Evolutionary conservation across 1,140 invertebrate species (phyloP).

Genomic region (Leptestheria dahalacensis): DNA sequence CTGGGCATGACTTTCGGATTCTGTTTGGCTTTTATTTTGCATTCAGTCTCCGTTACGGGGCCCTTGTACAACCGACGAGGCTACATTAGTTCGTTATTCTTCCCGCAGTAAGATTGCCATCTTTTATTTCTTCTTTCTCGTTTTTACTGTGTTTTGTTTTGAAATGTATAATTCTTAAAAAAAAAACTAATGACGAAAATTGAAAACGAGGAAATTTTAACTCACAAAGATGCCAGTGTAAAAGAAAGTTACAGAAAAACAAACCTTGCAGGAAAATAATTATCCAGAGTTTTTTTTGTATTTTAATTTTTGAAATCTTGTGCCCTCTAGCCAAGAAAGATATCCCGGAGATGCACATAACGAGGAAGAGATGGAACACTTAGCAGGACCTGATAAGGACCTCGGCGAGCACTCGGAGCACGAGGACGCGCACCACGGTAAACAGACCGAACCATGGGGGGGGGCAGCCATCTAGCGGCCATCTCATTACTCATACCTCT

Average conservation of each 20-base stretch:
- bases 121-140: too few relatives aligned
- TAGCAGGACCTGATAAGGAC: slow-evolving; percentile 5
- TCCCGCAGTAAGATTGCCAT: neutral
- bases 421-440: slow-evolving; percentile 11
- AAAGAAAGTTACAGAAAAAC: too few relatives aligned
- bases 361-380: slow-evolving; percentile 9
- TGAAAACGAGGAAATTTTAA: too few relatives aligned
- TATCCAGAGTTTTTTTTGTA: too few relatives aligned
- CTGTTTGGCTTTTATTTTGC: neutral
- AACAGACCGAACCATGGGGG: neutral
- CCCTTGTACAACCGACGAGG: neutral
- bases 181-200: too few relatives aligned
- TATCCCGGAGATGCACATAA: slow-evolving; percentile 11
- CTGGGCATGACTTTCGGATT: neutral
- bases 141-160: too few relatives aligned
- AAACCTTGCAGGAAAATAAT: too few relatives aligned
- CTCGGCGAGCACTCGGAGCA: slow-evolving; percentile 3
- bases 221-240: too few relatives aligned
- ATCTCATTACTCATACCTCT: too few relatives aligned
- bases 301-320: too few relatives aligned
- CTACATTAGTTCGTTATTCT: neutral
- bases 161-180: too few relatives aligned
- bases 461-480: neutral
- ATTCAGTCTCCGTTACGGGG: neutral
- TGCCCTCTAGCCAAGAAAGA: neutral